Evolutionary conservation across 2,797 vertebrate genomes (phyloP).

Genomic region (Danio tinwini): DNA sequence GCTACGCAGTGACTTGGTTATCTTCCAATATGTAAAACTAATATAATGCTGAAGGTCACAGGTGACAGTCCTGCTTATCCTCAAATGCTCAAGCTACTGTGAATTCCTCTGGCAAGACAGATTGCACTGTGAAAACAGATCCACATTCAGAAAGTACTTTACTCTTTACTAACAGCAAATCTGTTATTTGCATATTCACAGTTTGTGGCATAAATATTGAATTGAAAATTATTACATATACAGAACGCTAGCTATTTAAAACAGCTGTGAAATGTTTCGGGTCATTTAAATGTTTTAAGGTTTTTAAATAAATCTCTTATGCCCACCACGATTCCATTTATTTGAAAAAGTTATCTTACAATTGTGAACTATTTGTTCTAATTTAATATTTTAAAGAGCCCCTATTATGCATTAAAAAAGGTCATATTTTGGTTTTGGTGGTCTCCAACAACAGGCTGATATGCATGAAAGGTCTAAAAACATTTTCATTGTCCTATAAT

Average conservation of each 20-base stretch:
- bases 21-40: conserved; percentile 2
- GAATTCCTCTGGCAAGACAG: conserved; percentile 37
- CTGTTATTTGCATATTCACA: neutral
- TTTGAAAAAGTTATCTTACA: too few relatives aligned
- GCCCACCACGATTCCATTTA: neutral
- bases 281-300: neutral
- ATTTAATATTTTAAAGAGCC: too few relatives aligned
- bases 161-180: neutral
- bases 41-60: conserved; percentile 23
- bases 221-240: neutral
- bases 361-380: too few relatives aligned
- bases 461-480: too few relatives aligned
- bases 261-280: neutral
- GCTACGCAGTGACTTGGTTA: neutral
- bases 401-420: too few relatives aligned
- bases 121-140: conserved; percentile 29
- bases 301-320: neutral
- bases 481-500: too few relatives aligned
- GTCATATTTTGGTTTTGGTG: too few relatives aligned
- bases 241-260: neutral
- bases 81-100: conserved; percentile 31
- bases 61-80: conserved; percentile 38
- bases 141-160: conserved; percentile 9
- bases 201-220: neutral
- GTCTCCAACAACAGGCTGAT: too few relatives aligned